phyloP scores from a whole-genome alignment of 2,888 invertebrate species.

The Leptopterna dolabrata region DNA sequence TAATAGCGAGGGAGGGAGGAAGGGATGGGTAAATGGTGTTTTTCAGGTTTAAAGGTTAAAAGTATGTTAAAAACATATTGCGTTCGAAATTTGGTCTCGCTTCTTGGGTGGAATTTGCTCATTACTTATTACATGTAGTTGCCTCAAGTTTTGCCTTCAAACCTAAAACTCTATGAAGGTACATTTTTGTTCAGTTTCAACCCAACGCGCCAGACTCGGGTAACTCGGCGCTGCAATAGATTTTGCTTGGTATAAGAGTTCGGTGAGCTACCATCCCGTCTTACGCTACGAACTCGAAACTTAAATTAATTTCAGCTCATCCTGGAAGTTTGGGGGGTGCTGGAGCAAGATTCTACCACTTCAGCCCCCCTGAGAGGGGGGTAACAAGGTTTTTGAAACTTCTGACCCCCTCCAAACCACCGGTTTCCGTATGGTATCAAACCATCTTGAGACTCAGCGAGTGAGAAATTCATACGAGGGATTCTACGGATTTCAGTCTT shows the following conservation, averaged over 20 bases:
- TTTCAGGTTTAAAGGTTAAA: too few relatives aligned
- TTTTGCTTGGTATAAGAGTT: not conserved
- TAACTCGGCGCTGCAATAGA: not conserved
- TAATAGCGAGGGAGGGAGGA: too few relatives aligned
- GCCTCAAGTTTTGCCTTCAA: not conserved
- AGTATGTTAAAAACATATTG: too few relatives aligned
- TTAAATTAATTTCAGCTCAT: constrained; percentile 28
- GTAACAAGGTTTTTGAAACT: constrained; percentile 23
- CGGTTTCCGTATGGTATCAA: not conserved
- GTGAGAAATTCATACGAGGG: not conserved
- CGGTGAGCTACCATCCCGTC: not conserved
- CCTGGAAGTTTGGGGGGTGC: not conserved
- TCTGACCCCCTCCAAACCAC: not conserved
- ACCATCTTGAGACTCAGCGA: not conserved
- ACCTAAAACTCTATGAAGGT: not conserved
- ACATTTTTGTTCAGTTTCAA: not conserved
- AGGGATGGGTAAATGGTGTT: too few relatives aligned
- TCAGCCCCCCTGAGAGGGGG: not conserved
- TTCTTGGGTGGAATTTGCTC: too few relatives aligned
- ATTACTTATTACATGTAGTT: too few relatives aligned
- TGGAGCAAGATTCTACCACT: not conserved
- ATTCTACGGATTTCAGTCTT: not conserved
- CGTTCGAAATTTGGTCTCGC: too few relatives aligned
- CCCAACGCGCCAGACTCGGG: not conserved
- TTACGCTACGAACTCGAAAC: not conserved